Base-by-base conservation (phyloP, 2,888 invertebrate genomes). In the Coleophora deauratella region DNA sequence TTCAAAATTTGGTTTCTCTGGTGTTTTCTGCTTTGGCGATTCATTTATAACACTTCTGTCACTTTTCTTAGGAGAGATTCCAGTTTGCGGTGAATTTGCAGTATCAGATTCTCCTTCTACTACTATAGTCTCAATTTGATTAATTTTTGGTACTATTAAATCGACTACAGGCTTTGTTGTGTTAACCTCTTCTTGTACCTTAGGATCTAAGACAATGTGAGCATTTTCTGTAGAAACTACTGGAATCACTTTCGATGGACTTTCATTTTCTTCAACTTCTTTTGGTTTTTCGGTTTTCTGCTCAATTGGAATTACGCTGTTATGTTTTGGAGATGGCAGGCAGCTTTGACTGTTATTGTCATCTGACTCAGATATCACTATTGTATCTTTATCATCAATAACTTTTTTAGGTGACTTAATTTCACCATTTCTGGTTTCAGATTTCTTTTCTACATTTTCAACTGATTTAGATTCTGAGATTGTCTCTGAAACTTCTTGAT, bases 311-410 rank as follows among this genome's bases (percentile, higher is more conserved):
- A 60, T 62, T 34, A 73, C 58, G 10, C 57, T 54, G 39, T 70
- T 69, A 12, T 67, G 72, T 57, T 79, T 78, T 0, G 84, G 85
- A 3, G 84, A 81, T n/a, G 84, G 84, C 21, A 84, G 50, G 52
- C 85, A 82, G 55, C 84, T 84, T 51, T 86, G 78, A 59, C 87
- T 78, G 56, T 86, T 75, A 52, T 81, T 84, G 46, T 86, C 80
- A 57, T 85, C 85, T 10, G 84, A 85, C 55, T 86, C 84, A 0
- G 84, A 82, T 58, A 86, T 85, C 9, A 82, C 63, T 21, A 87
- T 80, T 1, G 81, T 82, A 41, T 82, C 86, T 58, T 79, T 80
- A 44, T 87, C 86, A 46, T 82, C 81, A 2, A 72, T 47, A 9
- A 66, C 45, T 57, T 77, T 72, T 2, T 52, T 43, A 1, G 77